These are phyloP conservation scores for Platerodrilus igneus DNA, from an alignment of 2,888 invertebrate species.

Conservation along the genomic window DNA sequence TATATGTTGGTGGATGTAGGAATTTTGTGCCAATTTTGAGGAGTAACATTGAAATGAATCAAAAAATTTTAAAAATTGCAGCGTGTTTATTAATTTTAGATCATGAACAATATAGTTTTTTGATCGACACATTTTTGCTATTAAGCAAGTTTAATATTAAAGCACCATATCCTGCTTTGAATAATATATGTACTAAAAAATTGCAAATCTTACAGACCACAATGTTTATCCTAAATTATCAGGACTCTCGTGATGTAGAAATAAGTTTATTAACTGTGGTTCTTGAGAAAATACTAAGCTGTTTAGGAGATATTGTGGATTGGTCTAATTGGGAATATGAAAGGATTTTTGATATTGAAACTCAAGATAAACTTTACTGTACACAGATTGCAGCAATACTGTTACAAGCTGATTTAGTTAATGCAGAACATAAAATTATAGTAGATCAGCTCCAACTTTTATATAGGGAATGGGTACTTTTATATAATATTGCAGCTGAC, in stretches of 20 bases:
- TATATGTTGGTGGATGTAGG: conserved; percentile 1
- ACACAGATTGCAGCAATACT: conserved; percentile 11
- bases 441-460: conserved; percentile 8
- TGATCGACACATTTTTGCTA: conserved; percentile 13
- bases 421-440: conserved; percentile 9
- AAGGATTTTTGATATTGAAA: conserved; percentile 4
- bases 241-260: conserved; percentile 9
- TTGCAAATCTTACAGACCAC: conserved; percentile 13
- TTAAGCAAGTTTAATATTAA: conserved; percentile 6
- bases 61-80: conserved; percentile 9
- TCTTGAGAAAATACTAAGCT: conserved; percentile 9
- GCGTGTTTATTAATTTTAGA: conserved; percentile 11
- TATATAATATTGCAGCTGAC: conserved; percentile 3
- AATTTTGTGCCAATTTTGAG: background rate
- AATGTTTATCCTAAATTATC: conserved; percentile 10
- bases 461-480: conserved; percentile 11
- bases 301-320: background rate
- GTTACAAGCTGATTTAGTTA: conserved; percentile 7
- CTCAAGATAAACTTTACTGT: conserved; percentile 10
- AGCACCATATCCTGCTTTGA: background rate
- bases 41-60: conserved; percentile 5
- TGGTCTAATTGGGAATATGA: background rate
- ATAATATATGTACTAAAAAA: conserved; percentile 7
- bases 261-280: conserved; percentile 9
- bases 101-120: conserved; percentile 1